These are phyloP conservation scores for Plebejus argus DNA, from an alignment of 2,888 invertebrate genomes.

Conservation along the genomic window DNA sequence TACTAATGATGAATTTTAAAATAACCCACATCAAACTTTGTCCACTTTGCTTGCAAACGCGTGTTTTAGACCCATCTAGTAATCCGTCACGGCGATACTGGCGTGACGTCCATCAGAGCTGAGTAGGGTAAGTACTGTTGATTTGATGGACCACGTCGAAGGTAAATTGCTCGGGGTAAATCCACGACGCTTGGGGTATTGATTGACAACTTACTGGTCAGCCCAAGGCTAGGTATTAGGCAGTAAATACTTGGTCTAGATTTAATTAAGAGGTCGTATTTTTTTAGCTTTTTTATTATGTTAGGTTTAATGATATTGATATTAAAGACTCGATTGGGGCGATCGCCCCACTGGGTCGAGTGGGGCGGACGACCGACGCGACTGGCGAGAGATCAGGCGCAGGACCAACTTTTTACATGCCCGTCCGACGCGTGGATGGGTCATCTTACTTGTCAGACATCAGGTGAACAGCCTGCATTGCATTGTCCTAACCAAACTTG, in stretches of 20 bases:
- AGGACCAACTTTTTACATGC: no score
- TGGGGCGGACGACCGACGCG: no score
- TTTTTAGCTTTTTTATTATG: neutral
- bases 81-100: constrained; percentile 3
- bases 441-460: no score
- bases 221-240: neutral
- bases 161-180: constrained; percentile 4
- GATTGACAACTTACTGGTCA: constrained; percentile 5
- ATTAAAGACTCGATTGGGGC: no score
- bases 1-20: neutral
- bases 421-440: no score
- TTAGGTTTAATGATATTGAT: no score
- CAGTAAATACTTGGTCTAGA: neutral
- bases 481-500: no score
- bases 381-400: no score
- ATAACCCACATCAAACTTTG: neutral
- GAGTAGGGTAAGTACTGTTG: constrained; percentile 19
- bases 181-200: neutral
- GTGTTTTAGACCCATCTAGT: constrained; percentile 12
- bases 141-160: constrained; percentile 23
- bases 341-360: no score
- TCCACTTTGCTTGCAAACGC: neutral
- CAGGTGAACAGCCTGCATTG: no score
- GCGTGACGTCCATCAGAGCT: constrained; percentile 7
- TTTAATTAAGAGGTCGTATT: neutral